These are phyloP conservation scores for Lacerta viridis DNA, from an alignment of 2,797 vertebrate genomes.

Conservation along the genomic window DNA sequence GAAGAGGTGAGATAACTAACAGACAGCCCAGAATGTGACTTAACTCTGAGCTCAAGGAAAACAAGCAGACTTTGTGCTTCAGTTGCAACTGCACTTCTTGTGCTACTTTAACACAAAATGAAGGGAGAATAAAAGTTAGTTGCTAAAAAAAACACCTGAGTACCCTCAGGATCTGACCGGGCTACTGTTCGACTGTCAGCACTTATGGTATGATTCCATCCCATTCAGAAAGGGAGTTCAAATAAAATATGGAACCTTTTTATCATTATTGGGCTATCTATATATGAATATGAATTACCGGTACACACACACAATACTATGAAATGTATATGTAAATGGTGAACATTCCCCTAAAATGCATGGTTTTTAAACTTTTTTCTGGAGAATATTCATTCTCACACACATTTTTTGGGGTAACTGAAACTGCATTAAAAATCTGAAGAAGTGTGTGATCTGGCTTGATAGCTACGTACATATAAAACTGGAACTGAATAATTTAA, in stretches of 20 bases:
- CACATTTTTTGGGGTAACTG: too few species aligned
- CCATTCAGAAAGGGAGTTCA: conserved; percentile 2
- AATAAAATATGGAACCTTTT: neutral
- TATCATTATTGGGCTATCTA: neutral
- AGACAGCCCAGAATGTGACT: conserved; percentile 9
- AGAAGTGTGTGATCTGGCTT: too few species aligned
- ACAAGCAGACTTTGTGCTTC: neutral
- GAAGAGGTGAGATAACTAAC: conserved; percentile 31
- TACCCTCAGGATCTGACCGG: conserved; percentile 3
- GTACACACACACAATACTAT: too few species aligned
- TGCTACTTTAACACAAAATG: conserved; percentile 28
- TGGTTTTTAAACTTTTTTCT: too few species aligned
- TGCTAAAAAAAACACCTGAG: neutral
- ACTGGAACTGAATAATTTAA: too few species aligned
- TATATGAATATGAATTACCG: neutral
- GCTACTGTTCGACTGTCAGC: neutral
- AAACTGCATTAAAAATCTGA: too few species aligned
- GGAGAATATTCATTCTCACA: too few species aligned
- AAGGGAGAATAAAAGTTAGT: neutral
- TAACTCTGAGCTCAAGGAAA: conserved; percentile 37
- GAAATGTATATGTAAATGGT: too few species aligned
- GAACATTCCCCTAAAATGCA: too few species aligned
- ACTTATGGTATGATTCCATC: neutral
- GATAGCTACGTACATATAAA: too few species aligned
- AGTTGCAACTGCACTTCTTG: neutral